Base-by-base conservation (phyloP, 2,113 vertebrate genomes). In the Chloebia gouldiae region DNA sequence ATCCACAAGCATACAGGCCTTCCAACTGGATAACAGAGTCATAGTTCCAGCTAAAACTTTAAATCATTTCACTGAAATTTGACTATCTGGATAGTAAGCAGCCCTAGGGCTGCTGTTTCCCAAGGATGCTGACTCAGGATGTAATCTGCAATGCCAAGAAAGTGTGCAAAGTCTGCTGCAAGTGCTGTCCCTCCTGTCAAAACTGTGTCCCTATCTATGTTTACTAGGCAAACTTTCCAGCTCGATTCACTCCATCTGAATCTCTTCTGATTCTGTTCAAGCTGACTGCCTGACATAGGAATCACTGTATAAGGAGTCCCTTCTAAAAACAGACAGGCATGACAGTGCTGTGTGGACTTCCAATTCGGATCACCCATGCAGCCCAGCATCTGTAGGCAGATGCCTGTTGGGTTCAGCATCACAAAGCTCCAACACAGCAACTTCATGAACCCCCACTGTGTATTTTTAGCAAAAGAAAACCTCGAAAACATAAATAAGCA, bases 221-320 rank as follows among this genome's bases (percentile, higher is more conserved):
- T 91, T 81, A 76, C 31, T 13, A 18, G 31, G 63, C 72, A 82
- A 92, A 87, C 14, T 50, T 92, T 69, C 63, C 93, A 82, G 59
- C 3, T n/a, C 1, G 1, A 80, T 88, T 85, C 39, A 42, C 73
- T 61, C 68, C 50, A 78, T 76, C 30, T 79, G 53, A 64, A 11
- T 42, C 11, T 51, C 19, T 60, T 39, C 65, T 40, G 35, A 31
- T 64, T 35, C 49, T 47, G n/a, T 53, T 81, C 56, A 83, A 81
- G 35, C 19, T 59, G 64, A 83, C 31, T 47, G 64, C 16, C 33
- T 66, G 63, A 86, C 56, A 59, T 0, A 45, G 28, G 9, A 86
- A 30, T 25, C 63, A 47, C 40, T 60, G 37, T n/a, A 39, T 20
- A 21, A 3, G 11, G 9, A 76, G 13, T 6, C 9, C 9, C 27